Evolutionary conservation across 64 coral and sea anemone species (phyloP).

Genomic region (Porites lutea): DNA sequence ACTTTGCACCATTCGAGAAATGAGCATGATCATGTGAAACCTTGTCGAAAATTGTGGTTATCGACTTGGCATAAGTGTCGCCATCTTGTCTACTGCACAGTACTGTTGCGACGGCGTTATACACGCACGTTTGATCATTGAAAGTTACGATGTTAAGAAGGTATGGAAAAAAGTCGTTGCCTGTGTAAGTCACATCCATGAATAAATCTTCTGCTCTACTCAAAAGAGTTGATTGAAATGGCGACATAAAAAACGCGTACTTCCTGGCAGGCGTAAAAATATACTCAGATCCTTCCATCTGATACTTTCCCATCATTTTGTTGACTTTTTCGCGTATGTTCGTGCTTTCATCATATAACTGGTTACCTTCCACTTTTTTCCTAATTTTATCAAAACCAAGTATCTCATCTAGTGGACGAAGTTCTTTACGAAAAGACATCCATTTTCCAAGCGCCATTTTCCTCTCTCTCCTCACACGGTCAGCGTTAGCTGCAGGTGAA

Average conservation of each 20-base stretch:
- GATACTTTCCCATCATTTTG: slow-evolving; percentile 49
- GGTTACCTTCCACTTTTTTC: slow-evolving; percentile 7
- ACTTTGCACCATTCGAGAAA: slow-evolving; percentile 20
- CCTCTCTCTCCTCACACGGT: slow-evolving; percentile 62
- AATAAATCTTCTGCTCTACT: too few relatives aligned
- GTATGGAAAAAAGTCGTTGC: too few relatives aligned
- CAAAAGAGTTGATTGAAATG: too few relatives aligned
- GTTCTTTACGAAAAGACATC: slow-evolving; percentile 23
- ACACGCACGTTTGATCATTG: too few relatives aligned
- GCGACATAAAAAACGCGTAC: too few relatives aligned
- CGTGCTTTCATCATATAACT: not conserved
- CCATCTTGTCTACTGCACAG: too few relatives aligned
- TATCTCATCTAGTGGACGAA: not conserved
- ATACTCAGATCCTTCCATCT: slow-evolving; percentile 50
- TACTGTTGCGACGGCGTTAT: too few relatives aligned
- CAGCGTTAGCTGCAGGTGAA: slow-evolving; percentile 43
- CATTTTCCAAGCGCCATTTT: slow-evolving; percentile 49
- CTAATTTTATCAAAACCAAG: slow-evolving; percentile 13
- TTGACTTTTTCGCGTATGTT: slow-evolving; percentile 53
- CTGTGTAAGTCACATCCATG: too few relatives aligned
- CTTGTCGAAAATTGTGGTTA: too few relatives aligned
- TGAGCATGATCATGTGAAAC: slow-evolving; percentile 19
- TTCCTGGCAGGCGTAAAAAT: too few relatives aligned
- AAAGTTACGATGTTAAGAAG: too few relatives aligned
- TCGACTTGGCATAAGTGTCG: too few relatives aligned